Evolutionary conservation across 2,113 vertebrate genomes (phyloP).

Genomic region (Peromyscus polionotus): DNA sequence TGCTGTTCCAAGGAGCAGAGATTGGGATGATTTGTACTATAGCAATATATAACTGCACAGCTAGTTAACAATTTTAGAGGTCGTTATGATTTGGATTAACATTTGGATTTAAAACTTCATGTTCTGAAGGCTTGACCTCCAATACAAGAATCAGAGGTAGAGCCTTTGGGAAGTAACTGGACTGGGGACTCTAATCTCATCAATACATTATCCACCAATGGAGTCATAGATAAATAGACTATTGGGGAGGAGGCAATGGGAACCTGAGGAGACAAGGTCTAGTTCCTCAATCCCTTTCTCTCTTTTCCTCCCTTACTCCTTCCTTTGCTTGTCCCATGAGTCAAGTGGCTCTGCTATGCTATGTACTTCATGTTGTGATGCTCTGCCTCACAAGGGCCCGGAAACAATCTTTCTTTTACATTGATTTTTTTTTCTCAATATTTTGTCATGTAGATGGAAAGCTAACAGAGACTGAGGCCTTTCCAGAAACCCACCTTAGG

Average conservation of each 20-base stretch:
- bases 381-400: background rate
- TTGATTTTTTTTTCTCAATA: background rate
- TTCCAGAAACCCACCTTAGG: background rate
- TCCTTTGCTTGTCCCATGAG: background rate
- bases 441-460: background rate
- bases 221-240: background rate
- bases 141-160: background rate
- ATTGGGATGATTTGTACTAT: background rate
- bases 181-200: background rate
- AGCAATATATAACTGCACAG: background rate
- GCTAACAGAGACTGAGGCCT: background rate
- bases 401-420: background rate
- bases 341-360: background rate
- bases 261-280: background rate
- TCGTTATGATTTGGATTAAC: background rate
- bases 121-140: background rate
- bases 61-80: conserved; percentile 2
- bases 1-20: background rate
- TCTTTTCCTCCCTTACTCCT: background rate
- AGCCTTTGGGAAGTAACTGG: background rate
- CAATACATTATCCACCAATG: background rate
- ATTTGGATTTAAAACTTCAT: background rate
- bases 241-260: background rate
- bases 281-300: background rate
- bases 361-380: background rate